Evolutionary conservation across 1,140 invertebrate species (phyloP).

Genomic region (Hypothenemus hampei): DNA sequence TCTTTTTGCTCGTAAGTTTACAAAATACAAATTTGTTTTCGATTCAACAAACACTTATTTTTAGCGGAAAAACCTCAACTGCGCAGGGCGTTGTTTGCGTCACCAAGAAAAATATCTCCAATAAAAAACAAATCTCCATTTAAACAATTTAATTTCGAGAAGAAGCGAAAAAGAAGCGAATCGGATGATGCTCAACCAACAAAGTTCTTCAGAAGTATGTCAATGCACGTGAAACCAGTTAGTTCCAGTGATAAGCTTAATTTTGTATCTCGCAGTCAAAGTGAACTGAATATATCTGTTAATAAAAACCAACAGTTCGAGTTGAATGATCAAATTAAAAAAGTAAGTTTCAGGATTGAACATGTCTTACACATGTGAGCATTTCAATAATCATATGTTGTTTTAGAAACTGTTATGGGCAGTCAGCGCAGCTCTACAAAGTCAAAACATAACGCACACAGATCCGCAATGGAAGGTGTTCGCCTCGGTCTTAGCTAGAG

Average conservation of each 20-base stretch:
- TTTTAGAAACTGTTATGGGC: constrained; percentile 67
- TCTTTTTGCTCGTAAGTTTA: no score
- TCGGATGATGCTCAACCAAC: constrained; percentile 46
- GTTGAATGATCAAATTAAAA: constrained; percentile 58
- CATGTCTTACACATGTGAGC: not conserved
- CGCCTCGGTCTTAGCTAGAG: constrained; percentile 52
- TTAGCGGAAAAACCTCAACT: constrained; percentile 37
- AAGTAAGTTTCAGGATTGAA: constrained; percentile 46
- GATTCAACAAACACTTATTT: no score
- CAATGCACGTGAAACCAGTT: constrained; percentile 32
- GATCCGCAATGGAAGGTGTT: constrained; percentile 61
- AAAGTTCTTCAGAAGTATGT: constrained; percentile 49
- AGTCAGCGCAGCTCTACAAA: constrained; percentile 58
- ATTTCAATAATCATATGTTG: constrained; percentile 16
- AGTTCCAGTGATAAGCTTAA: constrained; percentile 4
- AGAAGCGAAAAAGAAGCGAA: constrained; percentile 50
- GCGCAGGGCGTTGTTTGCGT: constrained; percentile 56
- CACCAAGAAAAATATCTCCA: no score
- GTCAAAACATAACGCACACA: constrained; percentile 57
- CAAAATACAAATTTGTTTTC: no score
- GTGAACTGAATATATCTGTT: constrained; percentile 31
- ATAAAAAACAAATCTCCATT: constrained; percentile 42
- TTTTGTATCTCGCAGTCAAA: constrained; percentile 23
- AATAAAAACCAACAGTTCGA: constrained; percentile 39
- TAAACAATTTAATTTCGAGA: constrained; percentile 35